Base-by-base conservation (phyloP, 1,140 invertebrate genomes). In the Leptinotarsa lineolata region DNA sequence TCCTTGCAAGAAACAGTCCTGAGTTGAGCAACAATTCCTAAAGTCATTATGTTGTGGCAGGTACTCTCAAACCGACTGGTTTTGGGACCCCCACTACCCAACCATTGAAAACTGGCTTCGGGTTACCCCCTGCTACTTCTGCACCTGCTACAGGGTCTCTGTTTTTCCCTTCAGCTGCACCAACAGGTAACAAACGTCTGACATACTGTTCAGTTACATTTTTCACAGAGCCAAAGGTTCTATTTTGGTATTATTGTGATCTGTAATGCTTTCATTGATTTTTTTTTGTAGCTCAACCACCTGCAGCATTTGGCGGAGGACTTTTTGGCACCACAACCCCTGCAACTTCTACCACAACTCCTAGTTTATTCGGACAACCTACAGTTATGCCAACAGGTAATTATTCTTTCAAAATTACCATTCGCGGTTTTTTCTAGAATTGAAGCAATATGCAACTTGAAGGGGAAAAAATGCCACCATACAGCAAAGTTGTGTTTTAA, bases 311-410 rank as follows among this genome's bases (percentile, higher is more conserved):
- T 4, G 70, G 70, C 15, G 54, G 11, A 59, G 30, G 46, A 24
- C 21, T 63, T 59, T 76, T 76, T 73, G 60, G 72, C 5, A 16
- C 48, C 45, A 8, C 66, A 24, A 45, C 66, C 11, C 16, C 13
- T 4, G 15, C 61, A 18, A 63, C 67, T 21, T 48, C 74, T 21
- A 48, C 67, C 45, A 18, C 60, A 30, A 21, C 80, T 3, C 65
- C 71, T 3, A 71, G 22, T 44, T 54, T 76, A 30, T 76, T 74
- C 48, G 73, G 70, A 22, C 30, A 39, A 39, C 8, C 24, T 30
- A 30, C 24, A 30, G 5, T 2, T 39, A 39, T n/a, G n/a, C n/a
- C 30, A 39, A 8, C 30, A 39, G 30, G 30, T 39, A 39, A 11
- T 39, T 6, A 39, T 11, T 39, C 8, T 39, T 11, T 39, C 8